Base-by-base conservation (phyloP, 2,888 invertebrate species). In the Lepeophtheirus nordmannii region DNA sequence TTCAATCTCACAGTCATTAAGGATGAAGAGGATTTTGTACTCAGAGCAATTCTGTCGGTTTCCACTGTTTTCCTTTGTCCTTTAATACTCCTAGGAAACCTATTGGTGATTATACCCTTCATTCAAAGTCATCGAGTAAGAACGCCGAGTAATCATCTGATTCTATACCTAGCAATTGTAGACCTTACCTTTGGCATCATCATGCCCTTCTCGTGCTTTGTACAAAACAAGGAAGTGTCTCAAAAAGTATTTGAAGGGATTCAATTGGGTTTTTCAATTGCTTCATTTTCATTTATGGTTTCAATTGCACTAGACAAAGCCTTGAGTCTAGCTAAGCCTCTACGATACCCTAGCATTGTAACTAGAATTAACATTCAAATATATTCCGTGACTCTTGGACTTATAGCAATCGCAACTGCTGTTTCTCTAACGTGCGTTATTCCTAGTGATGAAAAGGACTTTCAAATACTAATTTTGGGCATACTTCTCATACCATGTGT, bases 61-160 rank as follows among this genome's bases (percentile, higher is more conserved):
- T 46, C 53, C 53, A 46, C 53, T 14, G 17, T 1, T 3, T 17
- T 2, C 20, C 39, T 63, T n/a, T 22, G 37, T 14, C 63, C 63
- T 14, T 22, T 63, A 12, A 56, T 38, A n/a, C 20, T 63, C 20
- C 23, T 56, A 17, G 20, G 56, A 22, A 63, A 63, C 63, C 12
- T 63, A 11, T 56, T 63, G 23, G 63, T 63, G 10, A 63, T 63
- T 53, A 22, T 63, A n/a, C 63, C 63, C 53, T 63, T 63, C 30
- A 17, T 40, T 10, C 63, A 53, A 56, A n/a, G 12, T n/a, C 38
- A 20, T 22, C 22, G 56, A 9, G 56, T 63, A n/a, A 41, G 63
- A 20, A 56, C 56, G 10, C 46, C 63, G 17, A 22, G 46, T 53
- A 63, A 63, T 37, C 56, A 63, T n/a, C n/a, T 63, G 23, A 22